These are phyloP conservation scores for Enteromius radiatus DNA, from an alignment of 2,797 vertebrate species.

Conservation along the genomic window DNA sequence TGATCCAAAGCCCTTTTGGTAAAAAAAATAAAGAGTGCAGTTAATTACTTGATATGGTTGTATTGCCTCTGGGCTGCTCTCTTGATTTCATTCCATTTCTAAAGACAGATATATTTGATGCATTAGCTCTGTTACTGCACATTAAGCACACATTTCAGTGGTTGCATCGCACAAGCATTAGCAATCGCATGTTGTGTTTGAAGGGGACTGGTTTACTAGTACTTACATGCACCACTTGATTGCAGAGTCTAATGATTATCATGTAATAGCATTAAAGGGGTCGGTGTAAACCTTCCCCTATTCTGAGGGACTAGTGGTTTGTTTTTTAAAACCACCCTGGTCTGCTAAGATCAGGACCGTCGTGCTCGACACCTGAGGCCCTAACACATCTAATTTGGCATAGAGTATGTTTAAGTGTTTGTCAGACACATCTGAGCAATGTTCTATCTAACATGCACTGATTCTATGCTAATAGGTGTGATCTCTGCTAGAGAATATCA, in stretches of 20 bases:
- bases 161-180: constrained; percentile 60
- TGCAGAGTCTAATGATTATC: constrained; percentile 62
- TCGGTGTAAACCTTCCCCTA: not conserved
- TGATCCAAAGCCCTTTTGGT: constrained; percentile 78
- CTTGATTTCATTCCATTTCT: constrained; percentile 47
- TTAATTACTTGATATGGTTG: constrained; percentile 64
- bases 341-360: constrained; percentile 10
- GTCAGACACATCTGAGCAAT: constrained; percentile 26
- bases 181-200: constrained; percentile 36
- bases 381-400: constrained; percentile 61
- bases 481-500: constrained; percentile 2
- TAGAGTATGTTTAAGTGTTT: constrained; percentile 55
- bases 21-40: constrained; percentile 70
- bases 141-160: constrained; percentile 57
- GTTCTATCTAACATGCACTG: constrained; percentile 51
- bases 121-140: constrained; percentile 17
- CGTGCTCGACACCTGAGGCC: constrained; percentile 53
- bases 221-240: constrained; percentile 71
- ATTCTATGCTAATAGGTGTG: constrained; percentile 26
- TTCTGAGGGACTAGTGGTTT: not conserved
- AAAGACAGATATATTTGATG: constrained; percentile 38
- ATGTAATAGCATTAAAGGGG: constrained; percentile 59
- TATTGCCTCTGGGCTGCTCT: constrained; percentile 59
- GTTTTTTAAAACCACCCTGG: not conserved
- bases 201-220: constrained; percentile 42